Evolutionary conservation across 2,113 vertebrate genomes (phyloP), one percentile per base, ranked within the genome.

Genomic region (Irena cyanogastra): DNA sequence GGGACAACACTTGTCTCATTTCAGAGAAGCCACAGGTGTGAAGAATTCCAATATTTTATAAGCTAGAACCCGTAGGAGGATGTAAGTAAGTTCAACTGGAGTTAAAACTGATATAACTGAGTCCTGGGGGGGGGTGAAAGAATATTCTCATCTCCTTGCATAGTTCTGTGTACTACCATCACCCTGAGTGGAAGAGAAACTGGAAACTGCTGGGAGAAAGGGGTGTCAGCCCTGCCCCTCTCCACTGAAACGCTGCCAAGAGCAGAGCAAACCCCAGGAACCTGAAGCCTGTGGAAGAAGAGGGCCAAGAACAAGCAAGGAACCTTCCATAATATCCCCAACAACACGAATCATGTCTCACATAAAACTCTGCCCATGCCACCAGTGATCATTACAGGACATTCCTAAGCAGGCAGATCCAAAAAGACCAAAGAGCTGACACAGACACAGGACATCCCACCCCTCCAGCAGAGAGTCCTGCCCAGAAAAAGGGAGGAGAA

Each of bases 321-420:
- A 76, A 41, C 21, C 16, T 84, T 42, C 52, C 69, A 75, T 49
- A 31, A 30, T 41, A 37, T 60, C 19, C 39, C 9, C 41, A 59
- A 23, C 1, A 2, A 37, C 0, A 0, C 7, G 59, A 65, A 35
- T 21, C 42, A 37, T 33, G 30, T 37, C 64, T 81, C 64, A 33
- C 60, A 30, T 50, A 52, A 42, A 72, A 11, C 23, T 35, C 42
- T 20, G 14, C 31, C 54, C 23, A 4, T 72, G 44, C 24, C 69
- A 45, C n/a, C 50, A 39, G 24, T 11, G 30, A 65, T 28, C 71
- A 31, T 39, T 13, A 42, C 16, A 45, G 8, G 9, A 47, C 20
- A 16, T 60, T 68, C 22, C 27, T 44, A 30, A 54, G 22, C 2
- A 66, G 33, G 16, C 21, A 87, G 24, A 28, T 28, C 47, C 47